Percentiles rank a stretch among this genome's conserved stretches.
These are phyloP conservation scores for Lycaena phlaeas DNA, from an alignment of 2,888 invertebrate genomes.

Conservation along the genomic window DNA sequence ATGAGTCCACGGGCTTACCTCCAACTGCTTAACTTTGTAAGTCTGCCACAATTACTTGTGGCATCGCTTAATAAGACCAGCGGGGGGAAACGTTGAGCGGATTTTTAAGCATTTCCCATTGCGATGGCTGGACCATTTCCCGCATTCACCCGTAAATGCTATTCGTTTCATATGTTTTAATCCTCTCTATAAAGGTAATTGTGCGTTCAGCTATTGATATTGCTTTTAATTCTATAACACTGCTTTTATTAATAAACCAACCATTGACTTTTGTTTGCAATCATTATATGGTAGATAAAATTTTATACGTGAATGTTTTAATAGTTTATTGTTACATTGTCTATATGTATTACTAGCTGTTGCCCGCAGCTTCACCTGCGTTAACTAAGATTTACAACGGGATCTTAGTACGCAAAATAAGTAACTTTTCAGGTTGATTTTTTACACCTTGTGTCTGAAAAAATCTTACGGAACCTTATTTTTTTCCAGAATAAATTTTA, in stretches of 20 bases:
- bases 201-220: slow-evolving; percentile 55
- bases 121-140: slow-evolving; percentile 20
- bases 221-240: slow-evolving; percentile 36
- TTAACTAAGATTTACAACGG: no score
- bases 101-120: slow-evolving; percentile 47
- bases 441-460: no score
- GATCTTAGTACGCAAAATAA: no score
- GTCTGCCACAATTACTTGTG: slow-evolving; percentile 62
- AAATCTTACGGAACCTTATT: no score
- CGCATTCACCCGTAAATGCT: slow-evolving; percentile 34
- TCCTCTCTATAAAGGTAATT: slow-evolving; percentile 56
- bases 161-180: slow-evolving; percentile 46
- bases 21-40: slow-evolving; percentile 63
- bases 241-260: slow-evolving; percentile 28
- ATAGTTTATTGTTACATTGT: no score
- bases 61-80: slow-evolving; percentile 54
- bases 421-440: no score
- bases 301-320: slow-evolving; percentile 23
- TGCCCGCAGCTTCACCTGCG: no score
- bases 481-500: no score
- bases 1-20: slow-evolving; percentile 56
- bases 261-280: slow-evolving; percentile 11
- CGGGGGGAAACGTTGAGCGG: slow-evolving; percentile 39
- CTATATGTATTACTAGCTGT: no score
- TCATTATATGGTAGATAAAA: background rate